phyloP scores from a whole-genome alignment of 2,888 invertebrate species.

The Serripes groenlandicus region DNA sequence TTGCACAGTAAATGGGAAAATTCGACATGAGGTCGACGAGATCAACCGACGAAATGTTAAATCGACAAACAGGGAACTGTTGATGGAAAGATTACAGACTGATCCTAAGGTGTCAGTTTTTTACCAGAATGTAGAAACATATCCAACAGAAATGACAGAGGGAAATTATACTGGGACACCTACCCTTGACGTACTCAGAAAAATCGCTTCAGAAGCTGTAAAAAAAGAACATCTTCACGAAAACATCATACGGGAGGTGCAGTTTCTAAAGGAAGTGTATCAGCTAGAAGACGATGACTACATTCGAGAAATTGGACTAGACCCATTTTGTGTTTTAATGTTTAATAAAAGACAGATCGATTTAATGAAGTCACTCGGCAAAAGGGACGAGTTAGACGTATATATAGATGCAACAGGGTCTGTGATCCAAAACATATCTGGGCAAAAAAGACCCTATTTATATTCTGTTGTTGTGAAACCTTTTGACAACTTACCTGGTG shows the following conservation, averaged over 20 bases:
- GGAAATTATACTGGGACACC: background rate
- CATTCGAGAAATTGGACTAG: slow-evolving; percentile 1
- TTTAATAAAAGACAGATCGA: background rate
- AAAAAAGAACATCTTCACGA: background rate
- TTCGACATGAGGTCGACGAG: background rate
- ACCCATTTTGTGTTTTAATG: background rate
- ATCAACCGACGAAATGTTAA: background rate
- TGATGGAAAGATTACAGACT: background rate
- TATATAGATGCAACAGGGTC: slow-evolving; percentile 12
- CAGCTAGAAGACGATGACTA: background rate
- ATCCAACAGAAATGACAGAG: background rate
- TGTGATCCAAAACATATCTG: background rate
- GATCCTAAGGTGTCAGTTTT: background rate
- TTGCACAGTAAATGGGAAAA: background rate
- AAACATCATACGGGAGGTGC: background rate
- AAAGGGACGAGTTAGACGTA: background rate
- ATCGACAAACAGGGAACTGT: background rate
- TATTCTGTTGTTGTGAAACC: background rate
- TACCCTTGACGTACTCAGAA: background rate
- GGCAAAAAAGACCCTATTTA: background rate
- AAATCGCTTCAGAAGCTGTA: background rate
- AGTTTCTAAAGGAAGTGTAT: background rate
- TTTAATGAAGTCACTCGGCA: background rate
- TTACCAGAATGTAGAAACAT: background rate
- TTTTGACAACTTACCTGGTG: background rate